phyloP scores from a whole-genome alignment of 1,140 invertebrate genomes.

The Drosophila navojoa region DNA sequence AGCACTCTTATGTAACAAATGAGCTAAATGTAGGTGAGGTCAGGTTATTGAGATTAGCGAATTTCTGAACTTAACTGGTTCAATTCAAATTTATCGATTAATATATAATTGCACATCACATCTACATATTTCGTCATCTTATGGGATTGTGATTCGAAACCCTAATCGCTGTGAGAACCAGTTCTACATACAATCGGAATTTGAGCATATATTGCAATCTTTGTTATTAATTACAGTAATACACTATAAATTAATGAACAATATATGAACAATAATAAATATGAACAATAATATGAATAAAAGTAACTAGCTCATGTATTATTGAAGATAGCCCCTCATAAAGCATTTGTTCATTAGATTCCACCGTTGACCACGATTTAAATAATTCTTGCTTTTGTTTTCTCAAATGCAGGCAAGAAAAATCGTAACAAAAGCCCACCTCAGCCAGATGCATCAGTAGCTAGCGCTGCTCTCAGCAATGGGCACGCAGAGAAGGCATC shows the following conservation, averaged over 20 bases:
- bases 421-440: conserved; percentile 71
- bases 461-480: conserved; percentile 49
- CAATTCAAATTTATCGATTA: too few species aligned
- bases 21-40: conserved; percentile 23
- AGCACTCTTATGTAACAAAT: conserved; percentile 59
- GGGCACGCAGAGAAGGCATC: conserved; percentile 54
- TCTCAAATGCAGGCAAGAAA: conserved; percentile 58
- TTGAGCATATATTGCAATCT: not conserved
- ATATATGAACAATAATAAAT: too few species aligned
- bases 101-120: not conserved
- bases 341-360: not conserved
- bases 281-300: too few species aligned
- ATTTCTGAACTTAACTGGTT: not conserved
- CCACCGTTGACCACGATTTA: conserved; percentile 16
- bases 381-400: conserved; percentile 5
- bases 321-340: not conserved
- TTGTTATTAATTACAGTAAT: not conserved
- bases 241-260: not conserved
- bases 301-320: not conserved
- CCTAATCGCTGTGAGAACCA: not conserved
- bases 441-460: conserved; percentile 30
- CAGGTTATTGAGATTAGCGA: not conserved
- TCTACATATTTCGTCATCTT: not conserved
- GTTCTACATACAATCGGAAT: not conserved
- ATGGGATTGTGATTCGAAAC: not conserved